Evolutionary conservation across 2,113 vertebrate genomes (phyloP), one percentile per base, ranked within the genome.

Genomic region (Azemiops feae): DNA sequence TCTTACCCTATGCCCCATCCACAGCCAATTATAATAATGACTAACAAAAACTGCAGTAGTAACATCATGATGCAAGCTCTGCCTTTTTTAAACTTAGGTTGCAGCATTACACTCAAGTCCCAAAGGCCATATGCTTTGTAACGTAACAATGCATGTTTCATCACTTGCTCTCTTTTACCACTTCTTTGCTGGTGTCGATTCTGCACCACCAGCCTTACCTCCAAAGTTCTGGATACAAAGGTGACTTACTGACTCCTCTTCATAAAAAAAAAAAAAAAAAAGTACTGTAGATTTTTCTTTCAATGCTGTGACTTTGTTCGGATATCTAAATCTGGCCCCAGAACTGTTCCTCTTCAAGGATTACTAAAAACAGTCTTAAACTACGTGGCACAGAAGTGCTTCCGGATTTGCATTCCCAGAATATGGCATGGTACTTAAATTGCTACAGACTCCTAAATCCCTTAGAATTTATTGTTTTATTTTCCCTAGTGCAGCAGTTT

Each of bases 301-400:
- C 12, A 12, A 74, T 22, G 64, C 91, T 58, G 43, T 3, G 74
- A 81, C 74, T 39, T 43, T 43, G 52, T 81, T 92, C 89, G 2
- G 92, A 34, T 1, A 55, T 95, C 91, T 34, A 58, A 89, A 11
- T 92, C 12, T 95, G 85, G 5, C 91, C 1, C 1, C 54, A 3
- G 4, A 1, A 43, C 2, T 85, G 3, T 92, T 93, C 53, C 95
- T 95, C 43, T 91, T 87, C 25, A 85, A 93, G 2, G 90, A 43
- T 11, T 23, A 69, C 89, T 96, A 90, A 0, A 43, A 89, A 14
- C 18, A 91, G 12, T 90, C 54, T 94, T 88, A 89, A 96, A 86
- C 50, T 93, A 3, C 27, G 1, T 85, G 64, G 74, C 18, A 54
- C 55, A 25, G 20, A 60, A 69, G 74, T 3, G 0, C 0, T 1